Conservation (phyloP, 2,888 invertebrate species). For the Craniophora ligustri region DNA sequence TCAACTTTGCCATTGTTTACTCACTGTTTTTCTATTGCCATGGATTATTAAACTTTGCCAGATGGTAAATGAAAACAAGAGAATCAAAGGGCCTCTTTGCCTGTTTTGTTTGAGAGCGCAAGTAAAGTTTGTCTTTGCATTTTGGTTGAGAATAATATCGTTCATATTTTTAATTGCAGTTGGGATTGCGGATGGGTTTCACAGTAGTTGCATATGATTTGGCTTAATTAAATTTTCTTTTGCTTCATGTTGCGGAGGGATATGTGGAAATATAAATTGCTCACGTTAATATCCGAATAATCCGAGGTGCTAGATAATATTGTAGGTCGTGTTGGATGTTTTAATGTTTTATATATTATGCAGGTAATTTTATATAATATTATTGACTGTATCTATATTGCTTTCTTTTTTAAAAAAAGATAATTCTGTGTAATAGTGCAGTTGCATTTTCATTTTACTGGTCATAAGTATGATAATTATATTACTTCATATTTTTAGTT, state of each 20-base stretch:
- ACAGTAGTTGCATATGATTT: conserved; percentile 31
- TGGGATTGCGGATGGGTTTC: conserved; percentile 26
- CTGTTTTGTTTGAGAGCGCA: neutral
- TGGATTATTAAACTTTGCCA: conserved; percentile 47
- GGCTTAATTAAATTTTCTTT: conserved; percentile 43
- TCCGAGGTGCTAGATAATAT: neutral
- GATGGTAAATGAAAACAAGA: conserved; percentile 42
- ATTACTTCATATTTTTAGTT: too few species aligned
- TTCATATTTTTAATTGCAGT: conserved; percentile 45
- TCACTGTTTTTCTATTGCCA: conserved; percentile 45
- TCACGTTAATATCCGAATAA: conserved; percentile 1
- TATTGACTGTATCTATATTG: too few species aligned
- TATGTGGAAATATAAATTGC: conserved; percentile 7
- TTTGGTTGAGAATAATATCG: conserved; percentile 26
- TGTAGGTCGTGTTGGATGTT: neutral
- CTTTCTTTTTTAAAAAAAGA: neutral
- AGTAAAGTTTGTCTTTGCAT: conserved; percentile 18
- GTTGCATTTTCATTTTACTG: too few species aligned
- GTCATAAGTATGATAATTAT: too few species aligned
- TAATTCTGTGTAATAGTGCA: too few species aligned
- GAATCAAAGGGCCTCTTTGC: conserved; percentile 32
- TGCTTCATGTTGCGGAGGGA: neutral
- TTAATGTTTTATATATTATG: neutral
- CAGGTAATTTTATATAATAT: too few species aligned
- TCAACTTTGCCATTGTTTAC: conserved; percentile 44